Evolutionary conservation across 1,140 invertebrate genomes (phyloP).

Genomic region (Paracyclopina nana): DNA sequence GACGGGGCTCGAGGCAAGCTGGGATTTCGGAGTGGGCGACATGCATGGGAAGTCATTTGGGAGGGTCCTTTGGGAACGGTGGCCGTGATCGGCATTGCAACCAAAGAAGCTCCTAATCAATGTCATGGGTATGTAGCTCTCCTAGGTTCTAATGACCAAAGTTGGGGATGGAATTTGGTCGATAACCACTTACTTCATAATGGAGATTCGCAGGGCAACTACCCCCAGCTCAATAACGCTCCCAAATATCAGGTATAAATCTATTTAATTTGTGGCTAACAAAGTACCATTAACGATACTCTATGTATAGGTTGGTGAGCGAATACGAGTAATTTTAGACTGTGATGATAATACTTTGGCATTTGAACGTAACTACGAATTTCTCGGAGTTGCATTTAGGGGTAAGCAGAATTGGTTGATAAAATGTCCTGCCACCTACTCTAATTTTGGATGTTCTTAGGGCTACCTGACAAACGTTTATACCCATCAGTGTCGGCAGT

Average conservation of each 20-base stretch:
- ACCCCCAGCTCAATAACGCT: constrained; percentile 85
- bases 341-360: constrained; percentile 91
- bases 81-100: constrained; percentile 83
- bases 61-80: constrained; percentile 91
- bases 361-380: constrained; percentile 97
- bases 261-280: constrained; percentile 20
- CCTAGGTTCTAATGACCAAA: constrained; percentile 83
- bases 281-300: constrained; percentile 15
- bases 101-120: constrained; percentile 67
- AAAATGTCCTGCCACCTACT: not conserved
- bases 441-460: no score
- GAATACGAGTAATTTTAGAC: constrained; percentile 87
- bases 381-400: constrained; percentile 90
- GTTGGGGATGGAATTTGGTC: constrained; percentile 98
- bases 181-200: constrained; percentile 94
- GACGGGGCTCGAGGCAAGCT: constrained; percentile 88
- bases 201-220: constrained; percentile 83
- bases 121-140: constrained; percentile 86
- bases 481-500: constrained; percentile 93
- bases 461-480: constrained; percentile 74
- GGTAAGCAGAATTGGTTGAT: constrained; percentile 35
- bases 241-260: constrained; percentile 77
- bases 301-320: constrained; percentile 64
- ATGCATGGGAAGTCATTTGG: constrained; percentile 98
- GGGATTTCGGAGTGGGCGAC: constrained; percentile 70